Evolutionary conservation across 2,797 vertebrate genomes (phyloP).

Genomic region (Hapalemur alaotrensis): DNA sequence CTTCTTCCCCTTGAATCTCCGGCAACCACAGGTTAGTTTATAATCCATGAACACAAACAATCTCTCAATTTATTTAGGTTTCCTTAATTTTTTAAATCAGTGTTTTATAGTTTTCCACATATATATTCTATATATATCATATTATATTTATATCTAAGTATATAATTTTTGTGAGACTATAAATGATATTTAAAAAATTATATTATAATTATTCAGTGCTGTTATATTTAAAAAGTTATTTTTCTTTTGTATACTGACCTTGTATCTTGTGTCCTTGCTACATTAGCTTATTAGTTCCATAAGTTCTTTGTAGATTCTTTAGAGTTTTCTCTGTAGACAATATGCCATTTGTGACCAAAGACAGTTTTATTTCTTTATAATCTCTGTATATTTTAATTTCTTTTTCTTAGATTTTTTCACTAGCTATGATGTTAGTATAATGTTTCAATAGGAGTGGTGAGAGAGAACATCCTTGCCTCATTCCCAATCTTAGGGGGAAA

Average conservation of each 20-base stretch:
- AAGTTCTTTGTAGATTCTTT: not conserved
- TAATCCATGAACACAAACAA: not conserved
- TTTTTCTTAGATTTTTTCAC: slow-evolving; percentile 30
- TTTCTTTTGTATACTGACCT: not conserved
- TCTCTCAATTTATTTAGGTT: not conserved
- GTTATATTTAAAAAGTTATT: not conserved
- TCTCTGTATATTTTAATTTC: not conserved
- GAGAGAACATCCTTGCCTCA: not conserved
- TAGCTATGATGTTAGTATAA: not conserved
- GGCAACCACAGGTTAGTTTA: not conserved
- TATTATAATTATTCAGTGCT: not conserved
- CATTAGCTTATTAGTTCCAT: not conserved
- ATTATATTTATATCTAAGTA: not conserved
- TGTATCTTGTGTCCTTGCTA: not conserved
- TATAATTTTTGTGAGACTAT: not conserved
- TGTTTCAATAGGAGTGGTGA: not conserved
- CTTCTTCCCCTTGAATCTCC: not conserved
- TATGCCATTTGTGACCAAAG: not conserved
- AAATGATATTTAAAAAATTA: not conserved
- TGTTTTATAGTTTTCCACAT: not conserved
- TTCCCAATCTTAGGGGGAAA: not conserved
- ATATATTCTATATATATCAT: not conserved
- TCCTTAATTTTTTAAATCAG: not conserved
- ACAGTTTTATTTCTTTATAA: not conserved
- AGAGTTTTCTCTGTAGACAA: not conserved